Base-by-base conservation (phyloP, 2,113 vertebrate genomes). In the Daphoenositta chrysoptera region DNA sequence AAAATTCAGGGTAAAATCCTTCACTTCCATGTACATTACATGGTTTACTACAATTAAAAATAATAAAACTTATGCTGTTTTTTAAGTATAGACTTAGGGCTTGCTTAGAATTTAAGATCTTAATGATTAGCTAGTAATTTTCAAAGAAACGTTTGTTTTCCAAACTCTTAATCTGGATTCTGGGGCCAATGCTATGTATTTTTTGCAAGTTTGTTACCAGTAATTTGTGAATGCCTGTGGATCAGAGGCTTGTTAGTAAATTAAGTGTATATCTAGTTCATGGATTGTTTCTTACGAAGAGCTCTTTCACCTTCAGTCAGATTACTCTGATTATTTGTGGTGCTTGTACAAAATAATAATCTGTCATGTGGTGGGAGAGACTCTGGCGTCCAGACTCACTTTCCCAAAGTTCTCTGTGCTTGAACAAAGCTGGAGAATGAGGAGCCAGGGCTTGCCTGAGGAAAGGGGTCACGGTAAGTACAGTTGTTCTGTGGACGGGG, bases 11-110 rank as follows among this genome's bases (percentile, higher is more conserved):
- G 95, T 97, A 93, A 97, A 96, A 97, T 97, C 97, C 87, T 97
- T 63, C 94, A 96, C 96, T 97, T 98, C 97, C 97, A 95, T 97
- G 96, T 97, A 97, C 88, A 97, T 97, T 97, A 97, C 97, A 96
- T 96, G 96, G 96, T 97, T 97, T 96, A 96, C 58, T 97, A 88
- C 95, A 90, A 50, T 56, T 89, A 77, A 83, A 93, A 92, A 65
- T 76, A 89, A 87, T 78, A 77, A 64, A 37, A 91, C 30, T 89
- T 89, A 92, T 42, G 95, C 94, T 68, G 66, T 63, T 95, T 97
- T 92, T 90, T 68, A 89, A 68, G 88, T 96, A 82, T 96, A 96
- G 95, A 89, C 89, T 90, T 97, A 97, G 95, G 94, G 94, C 93
- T 97, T 88, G 93, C 94, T 94, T 91, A 93, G 94, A 89, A 81